Base-by-base conservation (phyloP, 1,140 invertebrate genomes). In the Philopotamus ludificatus region DNA sequence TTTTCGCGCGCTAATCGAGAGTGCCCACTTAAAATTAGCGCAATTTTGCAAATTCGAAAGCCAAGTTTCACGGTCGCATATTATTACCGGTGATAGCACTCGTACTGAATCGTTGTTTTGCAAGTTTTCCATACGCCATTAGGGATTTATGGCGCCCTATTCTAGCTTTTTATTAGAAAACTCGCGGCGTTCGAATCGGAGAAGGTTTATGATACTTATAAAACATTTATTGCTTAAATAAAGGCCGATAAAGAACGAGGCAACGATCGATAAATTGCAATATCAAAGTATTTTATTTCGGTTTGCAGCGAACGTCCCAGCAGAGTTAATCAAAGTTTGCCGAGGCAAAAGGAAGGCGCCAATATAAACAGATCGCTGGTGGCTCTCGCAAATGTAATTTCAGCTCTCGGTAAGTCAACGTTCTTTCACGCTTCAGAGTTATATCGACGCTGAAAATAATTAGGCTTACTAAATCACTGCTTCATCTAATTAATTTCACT, bases 341-440 rank as follows among this genome's bases (percentile, higher is more conserved):
- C 68, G 3, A 67, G 86, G 34, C 81, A 88, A 60, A 86, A 89
- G 74, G 89, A 91, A 79, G 90, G 90, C 15, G 86, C 89, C 39
- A 91, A 88, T 72, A 93, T 93, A 71, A 93, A 93, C 77, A 89
- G 88, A 72, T 91, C 89, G 49, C 78, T 93, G 39, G 90, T 92
- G 1, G 89, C 88, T 41, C 77, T 92, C 21, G 88, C 89, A 66
- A 90, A 89, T 76, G 89, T 91, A 25, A 90, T 91, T 71, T 89
- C 88, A 20, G 84, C 87, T 16, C 78, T 91, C 68, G 89, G 88
- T 86, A 80, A 79, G 77, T 72, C 26, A n/a, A n/a, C n/a, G n/a
- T n/a, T n/a, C n/a, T n/a, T n/a, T n/a, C n/a, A n/a, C n/a, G n/a
- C n/a, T n/a, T n/a, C n/a, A n/a, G n/a, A n/a, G n/a, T n/a, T n/a